Evolutionary conservation across 2,888 invertebrate species (phyloP), one percentile per base, ranked within the genome.

Genomic region (Xanthorhoe designata): DNA sequence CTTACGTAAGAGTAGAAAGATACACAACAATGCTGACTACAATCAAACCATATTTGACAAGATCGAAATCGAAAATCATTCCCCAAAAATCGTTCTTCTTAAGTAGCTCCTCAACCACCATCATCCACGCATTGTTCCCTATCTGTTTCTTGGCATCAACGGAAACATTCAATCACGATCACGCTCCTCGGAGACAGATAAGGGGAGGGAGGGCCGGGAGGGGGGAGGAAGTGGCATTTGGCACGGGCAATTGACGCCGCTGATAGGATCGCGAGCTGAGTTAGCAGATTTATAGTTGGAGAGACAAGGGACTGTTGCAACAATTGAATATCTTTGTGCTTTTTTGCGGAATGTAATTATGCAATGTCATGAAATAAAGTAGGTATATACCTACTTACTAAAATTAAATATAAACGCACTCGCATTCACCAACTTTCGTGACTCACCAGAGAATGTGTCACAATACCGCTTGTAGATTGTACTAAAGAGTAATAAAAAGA

Each of bases 241-340:
- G 94, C 94, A 94, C 94, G 93, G 91, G 94, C 94, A 92, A 94
- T 94, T 94, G 94, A 93, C 92, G 92, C 84, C 85, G 81, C 88
- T 94, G 94, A 94, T 94, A 94, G 92, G 87, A 94, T 94, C 94
- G 89, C 82, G 82, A 87, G 92, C 92, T 93, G 92, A 92, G 85
- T 85, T 87, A 83, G 92, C 92, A 91, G 83, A 86, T 84, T 79
- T 81, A 78, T 83, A 87, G 66, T 45, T 55, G 51, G 38, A 47
- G 42, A 60, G 59, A 42, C 60, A 42, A 29, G 45, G 17, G 19
- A 32, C n/a, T 53, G 17, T 47, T 17, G 15, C 7, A 1, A 47
- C 17, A 17, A 13, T 8, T 42, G 42, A 32, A 32, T 4, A 1
- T 7, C 15, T 47, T 47, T 4, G 8, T 47, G 47, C 15, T 8